These are phyloP conservation scores for Heliconius sara DNA, from an alignment of 2,888 invertebrate genomes.

Conservation along the genomic window DNA sequence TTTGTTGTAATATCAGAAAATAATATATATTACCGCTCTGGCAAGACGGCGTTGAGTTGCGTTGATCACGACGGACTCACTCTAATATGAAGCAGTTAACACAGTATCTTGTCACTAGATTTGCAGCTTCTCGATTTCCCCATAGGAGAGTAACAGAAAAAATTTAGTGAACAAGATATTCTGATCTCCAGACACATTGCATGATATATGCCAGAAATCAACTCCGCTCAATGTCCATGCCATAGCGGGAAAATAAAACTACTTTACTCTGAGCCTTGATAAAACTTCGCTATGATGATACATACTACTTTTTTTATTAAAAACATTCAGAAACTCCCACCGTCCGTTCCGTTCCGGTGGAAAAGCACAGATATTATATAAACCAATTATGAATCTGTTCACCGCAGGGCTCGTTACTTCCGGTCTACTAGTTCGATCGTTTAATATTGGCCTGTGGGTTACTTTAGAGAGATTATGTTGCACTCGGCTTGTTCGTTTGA, in stretches of 20 bases:
- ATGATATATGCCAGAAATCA: neutral
- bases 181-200: neutral
- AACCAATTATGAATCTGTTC: conserved; percentile 38
- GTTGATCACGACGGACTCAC: too few species aligned
- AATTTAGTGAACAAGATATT: too few species aligned
- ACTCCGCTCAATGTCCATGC: neutral
- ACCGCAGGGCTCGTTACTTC: conserved; percentile 51
- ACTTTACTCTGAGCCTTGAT: neutral
- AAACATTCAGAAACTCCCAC: neutral
- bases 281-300: neutral
- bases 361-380: conserved; percentile 22
- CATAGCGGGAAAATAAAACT: neutral
- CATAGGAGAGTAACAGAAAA: too few species aligned
- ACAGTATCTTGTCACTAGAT: neutral
- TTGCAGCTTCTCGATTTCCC: too few species aligned
- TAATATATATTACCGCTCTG: too few species aligned
- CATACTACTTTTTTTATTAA: too few species aligned
- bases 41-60: too few species aligned
- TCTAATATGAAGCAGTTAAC: neutral
- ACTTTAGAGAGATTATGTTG: conserved; percentile 8
- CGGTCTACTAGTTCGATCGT: conserved; percentile 50
- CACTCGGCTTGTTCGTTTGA: neutral
- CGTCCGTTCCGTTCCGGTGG: neutral
- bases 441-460: conserved; percentile 35
- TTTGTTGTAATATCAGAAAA: too few species aligned